Evolutionary conservation across 2,888 invertebrate genomes (phyloP).

Genomic region (Drosophila kanekoi): DNA sequence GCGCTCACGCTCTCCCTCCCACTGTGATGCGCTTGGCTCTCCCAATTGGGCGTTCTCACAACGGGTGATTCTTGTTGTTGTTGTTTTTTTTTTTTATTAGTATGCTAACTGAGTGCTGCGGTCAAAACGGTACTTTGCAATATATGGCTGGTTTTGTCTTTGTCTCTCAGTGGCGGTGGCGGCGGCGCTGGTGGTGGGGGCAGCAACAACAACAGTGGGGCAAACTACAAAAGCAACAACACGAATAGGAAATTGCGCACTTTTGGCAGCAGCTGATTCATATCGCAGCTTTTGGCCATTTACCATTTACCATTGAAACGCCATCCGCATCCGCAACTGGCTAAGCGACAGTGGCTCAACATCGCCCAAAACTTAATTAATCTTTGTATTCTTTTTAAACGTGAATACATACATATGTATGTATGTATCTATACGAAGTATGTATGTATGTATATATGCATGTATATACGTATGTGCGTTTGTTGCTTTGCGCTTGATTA

Average conservation of each 20-base stretch:
- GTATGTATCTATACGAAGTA: neutral
- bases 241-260: slow-evolving; percentile 62
- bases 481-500: slow-evolving; percentile 72
- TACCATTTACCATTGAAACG: slow-evolving; percentile 58
- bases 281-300: slow-evolving; percentile 65
- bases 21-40: slow-evolving; percentile 45
- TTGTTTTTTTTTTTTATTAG: slow-evolving; percentile 33
- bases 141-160: slow-evolving; percentile 63
- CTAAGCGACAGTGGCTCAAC: slow-evolving; percentile 38
- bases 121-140: slow-evolving; percentile 77
- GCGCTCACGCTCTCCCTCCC: slow-evolving; percentile 12
- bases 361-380: slow-evolving; percentile 58
- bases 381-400: slow-evolving; percentile 30
- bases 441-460: neutral
- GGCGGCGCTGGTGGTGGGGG: slow-evolving; percentile 3
- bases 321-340: slow-evolving; percentile 52
- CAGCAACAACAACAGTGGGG: slow-evolving; percentile 12
- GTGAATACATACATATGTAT: neutral
- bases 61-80: slow-evolving; percentile 34
- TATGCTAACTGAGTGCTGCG: slow-evolving; percentile 69
- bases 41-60: slow-evolving; percentile 33
- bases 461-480: neutral
- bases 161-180: slow-evolving; percentile 29
- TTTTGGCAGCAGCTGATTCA: slow-evolving; percentile 73
- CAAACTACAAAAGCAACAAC: slow-evolving; percentile 21